These are phyloP conservation scores for Calcarius lapponicus DNA, from an alignment of 2,797 vertebrate species.

Conservation along the genomic window DNA sequence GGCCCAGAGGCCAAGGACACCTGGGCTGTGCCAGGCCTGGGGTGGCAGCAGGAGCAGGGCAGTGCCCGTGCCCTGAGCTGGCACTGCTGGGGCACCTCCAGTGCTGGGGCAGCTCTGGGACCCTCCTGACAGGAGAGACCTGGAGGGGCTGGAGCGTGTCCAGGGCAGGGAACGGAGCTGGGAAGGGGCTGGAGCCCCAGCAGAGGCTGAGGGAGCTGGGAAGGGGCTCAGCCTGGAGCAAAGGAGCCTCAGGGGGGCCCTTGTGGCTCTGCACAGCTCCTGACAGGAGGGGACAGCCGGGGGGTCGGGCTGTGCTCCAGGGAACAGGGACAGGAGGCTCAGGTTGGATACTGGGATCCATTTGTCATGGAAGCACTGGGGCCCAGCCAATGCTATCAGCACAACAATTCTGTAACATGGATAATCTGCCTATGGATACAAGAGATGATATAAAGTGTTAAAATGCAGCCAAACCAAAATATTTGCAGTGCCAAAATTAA, in stretches of 20 bases:
- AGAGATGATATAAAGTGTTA: background rate
- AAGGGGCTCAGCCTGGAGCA: no score
- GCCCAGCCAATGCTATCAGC: background rate
- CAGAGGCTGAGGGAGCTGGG: no score
- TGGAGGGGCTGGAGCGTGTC: no score
- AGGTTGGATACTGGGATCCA: rapidly evolving
- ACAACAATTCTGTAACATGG: background rate
- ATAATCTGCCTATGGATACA: background rate
- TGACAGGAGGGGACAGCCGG: no score
- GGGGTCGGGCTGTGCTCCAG: background rate
- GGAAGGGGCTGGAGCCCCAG: no score
- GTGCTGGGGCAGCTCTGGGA: background rate
- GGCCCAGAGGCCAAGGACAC: background rate
- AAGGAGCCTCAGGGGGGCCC: no score
- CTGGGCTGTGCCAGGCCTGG: background rate
- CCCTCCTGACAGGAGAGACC: no score
- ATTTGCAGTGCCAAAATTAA: background rate
- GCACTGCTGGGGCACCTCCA: background rate
- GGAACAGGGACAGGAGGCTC: background rate
- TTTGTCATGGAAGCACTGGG: background rate
- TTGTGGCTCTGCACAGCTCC: no score
- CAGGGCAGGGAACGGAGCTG: no score
- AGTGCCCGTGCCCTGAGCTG: background rate
- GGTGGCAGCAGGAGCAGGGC: background rate
- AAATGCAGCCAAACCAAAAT: background rate